Conservation (phyloP, 2,888 invertebrate genomes). For the Galerucella calmariensis region DNA sequence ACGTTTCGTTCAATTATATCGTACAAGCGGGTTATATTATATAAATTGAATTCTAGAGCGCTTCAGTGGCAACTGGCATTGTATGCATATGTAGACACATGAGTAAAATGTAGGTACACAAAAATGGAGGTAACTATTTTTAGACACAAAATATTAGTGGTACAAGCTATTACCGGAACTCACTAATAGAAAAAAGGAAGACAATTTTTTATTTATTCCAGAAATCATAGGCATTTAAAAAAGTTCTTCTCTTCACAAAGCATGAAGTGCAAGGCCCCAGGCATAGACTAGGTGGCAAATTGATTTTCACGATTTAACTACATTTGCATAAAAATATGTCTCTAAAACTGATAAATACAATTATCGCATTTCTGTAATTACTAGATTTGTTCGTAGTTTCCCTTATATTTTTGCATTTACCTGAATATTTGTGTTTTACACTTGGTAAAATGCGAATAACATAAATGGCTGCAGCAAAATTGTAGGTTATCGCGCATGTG, state of each 20-base stretch:
- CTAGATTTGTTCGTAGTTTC: constrained; percentile 28
- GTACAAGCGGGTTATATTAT: constrained; percentile 13
- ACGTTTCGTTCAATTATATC: constrained; percentile 7
- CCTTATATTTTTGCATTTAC: constrained; percentile 51
- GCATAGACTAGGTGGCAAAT: constrained; percentile 57
- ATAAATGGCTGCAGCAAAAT: constrained; percentile 66
- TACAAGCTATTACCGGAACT: constrained; percentile 29
- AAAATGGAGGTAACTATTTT: constrained; percentile 60
- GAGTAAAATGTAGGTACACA: constrained; percentile 39
- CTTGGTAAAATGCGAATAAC: constrained; percentile 65
- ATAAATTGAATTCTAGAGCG: constrained; percentile 25
- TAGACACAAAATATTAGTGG: constrained; percentile 52
- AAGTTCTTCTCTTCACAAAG: constrained; percentile 38
- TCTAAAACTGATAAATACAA: constrained; percentile 1
- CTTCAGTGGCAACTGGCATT: constrained; percentile 32
- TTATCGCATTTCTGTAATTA: constrained; percentile 13
- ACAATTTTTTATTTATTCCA: constrained; percentile 20
- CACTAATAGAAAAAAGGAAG: constrained; percentile 5
- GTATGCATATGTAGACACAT: constrained; percentile 36
- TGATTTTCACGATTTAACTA: constrained; percentile 31
- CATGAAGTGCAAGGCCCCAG: constrained; percentile 54
- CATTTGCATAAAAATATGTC: constrained; percentile 17
- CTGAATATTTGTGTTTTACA: constrained; percentile 62
- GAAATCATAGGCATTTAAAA: constrained; percentile 19
- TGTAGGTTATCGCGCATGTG: constrained; percentile 64